phyloP scores from a whole-genome alignment of 1,140 invertebrate species.

The Drosophila arawakana region DNA sequence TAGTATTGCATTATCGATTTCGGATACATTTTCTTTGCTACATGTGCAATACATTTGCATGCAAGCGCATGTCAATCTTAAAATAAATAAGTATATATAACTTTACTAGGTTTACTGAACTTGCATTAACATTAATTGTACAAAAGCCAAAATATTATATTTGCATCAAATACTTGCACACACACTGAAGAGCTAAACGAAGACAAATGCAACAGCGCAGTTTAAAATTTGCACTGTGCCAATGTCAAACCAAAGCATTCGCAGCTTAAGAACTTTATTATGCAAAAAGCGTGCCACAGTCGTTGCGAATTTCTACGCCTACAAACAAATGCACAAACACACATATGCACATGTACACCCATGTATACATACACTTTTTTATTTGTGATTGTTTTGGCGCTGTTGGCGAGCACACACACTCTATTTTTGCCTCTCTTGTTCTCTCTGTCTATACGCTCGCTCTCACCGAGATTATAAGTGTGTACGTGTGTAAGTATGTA shows the following conservation, averaged over 20 bases:
- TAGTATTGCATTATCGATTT: too few relatives aligned
- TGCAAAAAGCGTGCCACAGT: conserved; percentile 69
- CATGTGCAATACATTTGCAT: too few relatives aligned
- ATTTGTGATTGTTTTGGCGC: conserved; percentile 64
- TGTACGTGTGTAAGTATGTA: conserved; percentile 33
- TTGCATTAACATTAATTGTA: too few relatives aligned
- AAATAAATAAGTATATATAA: too few relatives aligned
- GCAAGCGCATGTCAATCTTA: too few relatives aligned
- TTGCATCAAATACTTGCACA: not conserved
- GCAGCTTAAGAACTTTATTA: conserved; percentile 76
- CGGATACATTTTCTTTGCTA: not conserved
- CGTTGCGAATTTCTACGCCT: conserved; percentile 53
- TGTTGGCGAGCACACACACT: conserved; percentile 38
- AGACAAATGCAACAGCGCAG: conserved; percentile 63
- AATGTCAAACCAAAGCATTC: conserved; percentile 61
- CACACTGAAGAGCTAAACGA: conserved; percentile 9
- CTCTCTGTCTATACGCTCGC: conserved; percentile 22
- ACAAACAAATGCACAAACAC: conserved; percentile 30
- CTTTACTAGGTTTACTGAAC: too few relatives aligned
- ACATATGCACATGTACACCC: not conserved
- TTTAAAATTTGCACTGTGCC: conserved; percentile 57
- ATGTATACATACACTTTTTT: conserved; percentile 13
- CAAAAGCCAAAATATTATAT: not conserved
- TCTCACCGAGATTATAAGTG: conserved; percentile 22
- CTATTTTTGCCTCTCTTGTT: conserved; percentile 12